Conservation (phyloP, 2,888 invertebrate genomes). For the Drosophila prolongata region DNA sequence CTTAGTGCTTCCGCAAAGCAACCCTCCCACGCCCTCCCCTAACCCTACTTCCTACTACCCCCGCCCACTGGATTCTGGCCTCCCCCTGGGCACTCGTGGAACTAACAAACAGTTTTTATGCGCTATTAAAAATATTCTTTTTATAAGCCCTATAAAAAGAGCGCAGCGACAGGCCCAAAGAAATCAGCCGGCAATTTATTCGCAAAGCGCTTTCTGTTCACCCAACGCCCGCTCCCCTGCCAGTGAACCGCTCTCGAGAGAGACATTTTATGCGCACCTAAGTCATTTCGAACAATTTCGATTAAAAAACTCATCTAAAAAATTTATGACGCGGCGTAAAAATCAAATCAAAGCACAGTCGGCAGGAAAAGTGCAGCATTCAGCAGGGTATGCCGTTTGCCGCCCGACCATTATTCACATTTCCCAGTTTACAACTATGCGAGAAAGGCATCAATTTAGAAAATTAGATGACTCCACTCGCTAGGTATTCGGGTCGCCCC, state of each 20-base stretch:
- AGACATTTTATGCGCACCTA: constrained; percentile 80
- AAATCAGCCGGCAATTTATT: constrained; percentile 70
- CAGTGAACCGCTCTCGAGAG: constrained; percentile 37
- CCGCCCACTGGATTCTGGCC: too few species aligned
- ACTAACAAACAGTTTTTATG: constrained; percentile 71
- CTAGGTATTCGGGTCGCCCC: neutral
- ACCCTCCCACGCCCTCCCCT: neutral
- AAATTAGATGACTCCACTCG: constrained; percentile 59
- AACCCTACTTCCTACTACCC: neutral
- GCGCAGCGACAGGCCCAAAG: constrained; percentile 50
- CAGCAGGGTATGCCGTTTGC: constrained; percentile 50
- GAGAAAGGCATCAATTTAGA: constrained; percentile 78
- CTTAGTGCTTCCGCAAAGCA: constrained; percentile 13
- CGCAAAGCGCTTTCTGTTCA: constrained; percentile 51
- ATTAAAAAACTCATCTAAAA: constrained; percentile 83
- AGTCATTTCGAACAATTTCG: constrained; percentile 80
- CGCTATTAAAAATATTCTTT: constrained; percentile 80
- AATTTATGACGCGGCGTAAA: constrained; percentile 82
- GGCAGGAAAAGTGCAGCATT: constrained; percentile 80
- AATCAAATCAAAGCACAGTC: constrained; percentile 81
- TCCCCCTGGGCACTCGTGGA: constrained; percentile 2
- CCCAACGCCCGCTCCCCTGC: neutral
- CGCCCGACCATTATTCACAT: constrained; percentile 62
- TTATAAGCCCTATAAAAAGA: constrained; percentile 78
- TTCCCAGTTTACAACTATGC: constrained; percentile 82